Percentiles rank a stretch among this genome's conserved stretches.
Conservation (phyloP, 2,797 vertebrate genomes). For the Syngnathus rostellatus region DNA sequence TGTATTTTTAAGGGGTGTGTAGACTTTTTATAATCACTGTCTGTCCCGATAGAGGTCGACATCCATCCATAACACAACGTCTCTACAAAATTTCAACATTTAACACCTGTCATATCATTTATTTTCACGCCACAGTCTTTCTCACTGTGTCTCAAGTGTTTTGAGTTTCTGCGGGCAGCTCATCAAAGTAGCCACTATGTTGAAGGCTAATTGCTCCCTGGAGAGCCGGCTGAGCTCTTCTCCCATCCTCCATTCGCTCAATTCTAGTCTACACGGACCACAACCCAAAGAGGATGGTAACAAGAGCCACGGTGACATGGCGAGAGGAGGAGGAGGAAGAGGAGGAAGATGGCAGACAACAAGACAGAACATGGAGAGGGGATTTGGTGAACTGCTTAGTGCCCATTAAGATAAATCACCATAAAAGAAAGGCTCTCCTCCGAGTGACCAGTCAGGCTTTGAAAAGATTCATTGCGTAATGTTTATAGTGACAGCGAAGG, state of each 20-base stretch:
- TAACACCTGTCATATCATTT: constrained; percentile 3
- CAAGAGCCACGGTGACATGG: constrained; percentile 14
- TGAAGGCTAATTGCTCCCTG: constrained; percentile 50
- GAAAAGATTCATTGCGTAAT: constrained; percentile 12
- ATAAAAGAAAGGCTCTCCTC: constrained; percentile 8
- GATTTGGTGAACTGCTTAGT: constrained; percentile 9
- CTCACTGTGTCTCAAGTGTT: neutral
- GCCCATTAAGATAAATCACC: constrained; percentile 11
- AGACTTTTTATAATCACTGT: neutral
- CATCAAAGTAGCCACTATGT: constrained; percentile 37
- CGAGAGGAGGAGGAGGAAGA: constrained; percentile 8
- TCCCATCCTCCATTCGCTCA: constrained; percentile 34
- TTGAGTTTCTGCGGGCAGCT: neutral
- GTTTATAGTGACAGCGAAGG: constrained; percentile 8
- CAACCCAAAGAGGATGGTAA: constrained; percentile 20
- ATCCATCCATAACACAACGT: neutral
- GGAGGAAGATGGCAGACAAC: constrained; percentile 16
- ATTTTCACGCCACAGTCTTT: constrained; percentile 2
- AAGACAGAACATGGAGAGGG: constrained; percentile 17
- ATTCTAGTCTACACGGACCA: constrained; percentile 22
- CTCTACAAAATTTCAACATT: neutral
- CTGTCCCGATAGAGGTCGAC: neutral
- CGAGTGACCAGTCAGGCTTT: constrained; percentile 7
- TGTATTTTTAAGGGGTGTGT: neutral
- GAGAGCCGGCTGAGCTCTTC: constrained; percentile 29